phyloP scores from a whole-genome alignment of 1,140 invertebrate genomes.

The Drosophila carrolli region DNA sequence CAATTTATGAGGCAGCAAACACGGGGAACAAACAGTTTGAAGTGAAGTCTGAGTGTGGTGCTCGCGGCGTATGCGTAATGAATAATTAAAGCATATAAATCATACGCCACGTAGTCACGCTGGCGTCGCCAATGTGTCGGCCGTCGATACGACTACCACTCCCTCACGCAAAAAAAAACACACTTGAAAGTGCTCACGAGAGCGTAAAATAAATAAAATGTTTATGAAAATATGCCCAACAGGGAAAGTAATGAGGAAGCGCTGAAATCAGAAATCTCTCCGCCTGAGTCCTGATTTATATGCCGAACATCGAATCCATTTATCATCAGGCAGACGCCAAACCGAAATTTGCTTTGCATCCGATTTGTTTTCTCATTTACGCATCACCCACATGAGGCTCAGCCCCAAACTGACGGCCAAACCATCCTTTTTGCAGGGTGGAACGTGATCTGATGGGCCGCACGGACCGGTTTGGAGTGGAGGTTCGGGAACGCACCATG shows the following conservation, averaged over 20 bases:
- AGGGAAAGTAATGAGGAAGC: constrained; percentile 47
- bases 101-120: constrained; percentile 67
- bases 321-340: constrained; percentile 63
- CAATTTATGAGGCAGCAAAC: constrained; percentile 27
- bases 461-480: constrained; percentile 93
- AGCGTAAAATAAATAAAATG: constrained; percentile 70
- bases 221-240: constrained; percentile 59
- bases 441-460: constrained; percentile 90
- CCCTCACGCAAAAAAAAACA: constrained; percentile 9
- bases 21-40: constrained; percentile 1
- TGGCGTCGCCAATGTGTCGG: constrained; percentile 54
- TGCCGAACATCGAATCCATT: constrained; percentile 79
- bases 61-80: constrained; percentile 55
- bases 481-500: constrained; percentile 93
- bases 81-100: constrained; percentile 80
- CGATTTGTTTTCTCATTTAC: constrained; percentile 58
- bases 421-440: constrained; percentile 84
- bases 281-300: constrained; percentile 67
- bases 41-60: constrained; percentile 5
- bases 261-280: constrained; percentile 53
- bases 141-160: constrained; percentile 31
- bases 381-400: constrained; percentile 29
- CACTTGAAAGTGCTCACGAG: constrained; percentile 70
- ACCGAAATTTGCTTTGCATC: constrained; percentile 42
- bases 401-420: constrained; percentile 29